Evolutionary conservation across 2,113 vertebrate species (phyloP), one percentile per base, ranked within the genome.

Genomic region (Heterochromis multidens): DNA sequence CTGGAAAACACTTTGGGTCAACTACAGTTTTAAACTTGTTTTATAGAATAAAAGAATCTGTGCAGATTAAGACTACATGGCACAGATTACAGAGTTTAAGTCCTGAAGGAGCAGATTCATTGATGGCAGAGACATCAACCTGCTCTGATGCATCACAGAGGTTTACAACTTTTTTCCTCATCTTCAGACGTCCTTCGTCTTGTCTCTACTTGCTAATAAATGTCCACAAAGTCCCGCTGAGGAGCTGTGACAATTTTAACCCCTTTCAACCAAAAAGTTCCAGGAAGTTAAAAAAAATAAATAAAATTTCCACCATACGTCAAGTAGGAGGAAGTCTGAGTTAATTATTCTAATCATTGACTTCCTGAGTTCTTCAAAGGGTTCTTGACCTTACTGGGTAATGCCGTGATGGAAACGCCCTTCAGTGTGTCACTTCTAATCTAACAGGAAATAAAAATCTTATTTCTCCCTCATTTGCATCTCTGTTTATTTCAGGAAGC

Each of bases 401-500:
- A 27, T 5, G 43, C 16, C 31, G 0, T 2, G 2, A 54, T 33
- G 70, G 70, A 74, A 74, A 74, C 11, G 2, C 19, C 70, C 46
- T 33, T 21, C 67, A 52, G 43, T 31, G 37, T 67, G 43, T 31
- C 43, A 52, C 67, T 29, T 31, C 43, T 29, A 29, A 43, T 74
- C 27, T 54, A 74, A 33, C 70, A 72, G 67, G 67, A 72, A 72
- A 25, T 21, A 25, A 72, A 7, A 29, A 10, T 31, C 43, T 63
- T n/a, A 23, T 23, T 65, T 65, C 5, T 52, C 52, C 65, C 70
- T 33, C 70, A 3, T 74, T 74, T 74, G 70, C 27, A 54, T 54
- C 3, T 31, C 43, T 74, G 70, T 74, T 72, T 74, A 74, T 74
- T 52, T 74, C 27, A 74, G 70, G 46, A 74, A 54, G 70, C 27